phyloP scores from a whole-genome alignment of 2,113 vertebrate species.

The Otolemur garnettii region DNA sequence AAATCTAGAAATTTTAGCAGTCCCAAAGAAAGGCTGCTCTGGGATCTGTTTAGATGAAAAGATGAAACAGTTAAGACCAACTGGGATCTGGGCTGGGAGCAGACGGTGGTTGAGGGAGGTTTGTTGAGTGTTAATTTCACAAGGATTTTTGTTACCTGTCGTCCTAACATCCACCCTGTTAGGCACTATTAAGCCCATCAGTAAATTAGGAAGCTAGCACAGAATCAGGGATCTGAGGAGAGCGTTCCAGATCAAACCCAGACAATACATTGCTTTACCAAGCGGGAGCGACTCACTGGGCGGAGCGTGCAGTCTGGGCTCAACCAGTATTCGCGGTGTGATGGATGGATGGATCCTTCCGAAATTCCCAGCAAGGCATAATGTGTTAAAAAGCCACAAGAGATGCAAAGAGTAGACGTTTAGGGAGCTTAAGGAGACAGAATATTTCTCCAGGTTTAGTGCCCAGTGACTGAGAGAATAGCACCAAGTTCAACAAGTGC shows the following conservation, averaged over 20 bases:
- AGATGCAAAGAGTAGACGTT: neutral
- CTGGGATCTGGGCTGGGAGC: fast-evolving
- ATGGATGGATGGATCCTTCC: neutral
- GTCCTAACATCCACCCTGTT: neutral
- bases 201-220: neutral
- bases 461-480: neutral
- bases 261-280: neutral
- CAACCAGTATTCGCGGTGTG: neutral
- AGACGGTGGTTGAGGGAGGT: neutral
- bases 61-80: neutral
- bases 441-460: neutral
- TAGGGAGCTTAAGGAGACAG: neutral
- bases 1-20: neutral
- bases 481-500: conserved; percentile 23
- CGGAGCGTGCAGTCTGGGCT: neutral
- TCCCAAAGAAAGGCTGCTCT: neutral
- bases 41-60: neutral
- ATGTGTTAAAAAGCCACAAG: neutral
- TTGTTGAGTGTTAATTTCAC: conserved; percentile 26
- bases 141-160: neutral
- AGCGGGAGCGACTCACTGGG: neutral
- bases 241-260: neutral
- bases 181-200: neutral
- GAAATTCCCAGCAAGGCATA: neutral
- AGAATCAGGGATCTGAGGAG: neutral